Evolutionary conservation across 2,797 vertebrate genomes (phyloP), one percentile per base, ranked within the genome.

Genomic region (Malacoraja senta): DNA sequence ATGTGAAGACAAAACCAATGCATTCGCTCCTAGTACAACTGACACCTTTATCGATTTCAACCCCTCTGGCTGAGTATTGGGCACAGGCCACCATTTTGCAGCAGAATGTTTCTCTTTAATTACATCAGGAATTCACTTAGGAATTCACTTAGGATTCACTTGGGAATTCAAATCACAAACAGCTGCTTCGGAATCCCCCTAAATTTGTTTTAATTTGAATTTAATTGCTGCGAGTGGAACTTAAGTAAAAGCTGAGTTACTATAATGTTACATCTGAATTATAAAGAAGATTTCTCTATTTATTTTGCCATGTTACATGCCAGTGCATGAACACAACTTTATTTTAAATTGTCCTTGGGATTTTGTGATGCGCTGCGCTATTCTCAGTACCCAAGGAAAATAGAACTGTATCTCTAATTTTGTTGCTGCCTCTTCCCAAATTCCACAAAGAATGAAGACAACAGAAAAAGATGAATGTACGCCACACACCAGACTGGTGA

Each of bases 71-170:
- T 76, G 72, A 13, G 12, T 74, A 29, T 92, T 76, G 90, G 24
- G 68, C 29, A 44, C 65, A 53, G 71, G 72, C 72, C 90, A 92
- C 24, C 90, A 58, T 92, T 53, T 92, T 92, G 44, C 68, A 58
- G 15, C 29, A 44, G 12, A 92, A 92, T 92, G 35, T 44, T 92
- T 76, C 38, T 53, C 29, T 72, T 58, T 53, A 76, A 74, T 92
- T 92, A 92, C 71, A 92, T 72, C 35, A 76, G 38, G 65, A 13
- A 92, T 92, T 76, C 90, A 74, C 38, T 76, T 12, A 44, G 90
- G 65, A 74, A 72, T 91, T 91, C 72, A 35, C n/a, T n/a, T n/a
- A n/a, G n/a, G n/a, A 92, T 92, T 76, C 90, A 74, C 38, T 76
- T 12, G 26, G 90, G 65, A 74, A 72, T 91, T 91, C 72, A 35